These are phyloP conservation scores for Drepana falcataria DNA, from an alignment of 2,888 invertebrate species.

Conservation along the genomic window DNA sequence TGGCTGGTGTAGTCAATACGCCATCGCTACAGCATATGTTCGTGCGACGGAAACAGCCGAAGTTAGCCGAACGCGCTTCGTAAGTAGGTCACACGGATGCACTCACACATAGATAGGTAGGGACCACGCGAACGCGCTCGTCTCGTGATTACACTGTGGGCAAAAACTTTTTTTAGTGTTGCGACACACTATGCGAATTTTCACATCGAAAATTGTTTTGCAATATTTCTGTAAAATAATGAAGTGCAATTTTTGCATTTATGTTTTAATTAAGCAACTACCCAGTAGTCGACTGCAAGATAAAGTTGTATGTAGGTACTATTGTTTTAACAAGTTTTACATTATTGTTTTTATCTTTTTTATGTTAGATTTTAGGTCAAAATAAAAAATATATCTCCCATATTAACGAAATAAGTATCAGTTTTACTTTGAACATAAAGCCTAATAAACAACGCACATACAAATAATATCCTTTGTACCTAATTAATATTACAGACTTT, in stretches of 20 bases:
- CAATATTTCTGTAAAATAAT: conserved; percentile 19
- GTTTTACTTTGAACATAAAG: too few species aligned
- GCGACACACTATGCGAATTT: conserved; percentile 55
- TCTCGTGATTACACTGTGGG: conserved; percentile 44
- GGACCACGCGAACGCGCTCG: conserved; percentile 24
- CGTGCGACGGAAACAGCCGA: conserved; percentile 61
- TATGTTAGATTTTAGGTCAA: too few species aligned
- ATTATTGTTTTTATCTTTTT: too few species aligned
- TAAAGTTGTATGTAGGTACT: neutral
- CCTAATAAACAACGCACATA: too few species aligned
- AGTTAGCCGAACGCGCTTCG: conserved; percentile 57
- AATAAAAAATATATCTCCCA: too few species aligned
- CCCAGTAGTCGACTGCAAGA: neutral
- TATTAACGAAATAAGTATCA: too few species aligned
- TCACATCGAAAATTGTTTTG: conserved; percentile 22
- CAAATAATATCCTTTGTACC: too few species aligned
- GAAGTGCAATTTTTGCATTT: neutral
- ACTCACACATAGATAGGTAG: conserved; percentile 48
- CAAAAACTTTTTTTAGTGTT: conserved; percentile 48
- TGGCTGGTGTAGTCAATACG: conserved; percentile 41
- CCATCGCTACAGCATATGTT: conserved; percentile 60
- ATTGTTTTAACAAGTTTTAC: neutral
- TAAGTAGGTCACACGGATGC: conserved; percentile 74
- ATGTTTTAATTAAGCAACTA: neutral
- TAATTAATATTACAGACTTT: too few species aligned